A percentile compares a stretch with the other conserved stretches of the same genome.
phyloP scores from a whole-genome alignment of 2,888 invertebrate genomes.

The Nebria salina region DNA sequence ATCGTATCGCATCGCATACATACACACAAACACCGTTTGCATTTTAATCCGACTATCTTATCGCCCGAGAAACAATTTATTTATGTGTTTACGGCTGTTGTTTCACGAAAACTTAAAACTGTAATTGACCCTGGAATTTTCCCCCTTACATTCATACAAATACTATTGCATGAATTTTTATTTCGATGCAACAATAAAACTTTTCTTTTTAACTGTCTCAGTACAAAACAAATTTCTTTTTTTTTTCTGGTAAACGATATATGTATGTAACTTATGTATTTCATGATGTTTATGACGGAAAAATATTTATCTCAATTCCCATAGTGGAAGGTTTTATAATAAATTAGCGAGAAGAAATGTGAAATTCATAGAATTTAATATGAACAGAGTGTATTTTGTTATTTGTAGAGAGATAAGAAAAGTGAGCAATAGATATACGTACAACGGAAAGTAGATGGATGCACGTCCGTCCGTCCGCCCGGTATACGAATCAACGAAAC shows the following conservation, averaged over 20 bases:
- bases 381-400: background rate
- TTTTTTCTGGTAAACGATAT: too few species aligned
- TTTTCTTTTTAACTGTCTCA: too few species aligned
- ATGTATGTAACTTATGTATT: too few species aligned
- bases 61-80: slow-evolving; percentile 34
- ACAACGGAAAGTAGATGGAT: background rate
- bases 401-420: background rate
- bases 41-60: slow-evolving; percentile 39
- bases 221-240: too few species aligned
- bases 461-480: background rate
- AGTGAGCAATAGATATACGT: background rate
- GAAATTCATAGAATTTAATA: background rate
- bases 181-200: too few species aligned
- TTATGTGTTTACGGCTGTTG: slow-evolving; percentile 47
- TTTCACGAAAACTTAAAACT: slow-evolving; percentile 31
- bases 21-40: slow-evolving; percentile 35
- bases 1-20: background rate
- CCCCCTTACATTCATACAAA: background rate
- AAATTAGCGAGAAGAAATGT: background rate
- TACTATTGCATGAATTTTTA: too few species aligned
- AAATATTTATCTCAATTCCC: too few species aligned
- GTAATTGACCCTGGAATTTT: slow-evolving; percentile 9
- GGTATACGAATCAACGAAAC: background rate
- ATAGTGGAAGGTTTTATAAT: too few species aligned
- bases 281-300: too few species aligned